Percentiles rank a stretch among this genome's conserved stretches.
phyloP scores from a whole-genome alignment of 2,113 vertebrate species.

The Petromus typicus region DNA sequence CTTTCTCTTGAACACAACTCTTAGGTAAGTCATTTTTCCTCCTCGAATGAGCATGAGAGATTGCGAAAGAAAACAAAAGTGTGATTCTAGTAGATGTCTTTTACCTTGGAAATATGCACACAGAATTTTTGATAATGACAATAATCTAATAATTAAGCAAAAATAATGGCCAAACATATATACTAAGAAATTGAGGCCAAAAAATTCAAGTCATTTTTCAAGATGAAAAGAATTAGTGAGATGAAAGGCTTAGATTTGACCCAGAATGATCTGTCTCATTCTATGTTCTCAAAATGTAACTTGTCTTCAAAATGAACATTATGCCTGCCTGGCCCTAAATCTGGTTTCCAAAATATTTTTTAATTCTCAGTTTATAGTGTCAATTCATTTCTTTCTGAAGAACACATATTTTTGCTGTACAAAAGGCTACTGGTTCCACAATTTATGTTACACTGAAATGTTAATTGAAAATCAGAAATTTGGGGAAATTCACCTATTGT shows the following conservation, averaged over 20 bases:
- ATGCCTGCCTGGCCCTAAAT: neutral
- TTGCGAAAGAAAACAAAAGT: neutral
- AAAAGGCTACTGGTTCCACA: neutral
- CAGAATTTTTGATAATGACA: neutral
- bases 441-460: neutral
- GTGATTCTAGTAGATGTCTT: neutral
- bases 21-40: neutral
- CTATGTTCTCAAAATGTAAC: neutral
- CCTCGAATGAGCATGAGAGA: neutral
- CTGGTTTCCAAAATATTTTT: neutral
- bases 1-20: neutral
- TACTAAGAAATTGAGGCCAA: neutral
- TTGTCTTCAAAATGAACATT: neutral
- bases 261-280: neutral
- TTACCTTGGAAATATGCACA: constrained; percentile 7
- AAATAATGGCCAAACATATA: neutral
- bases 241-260: neutral
- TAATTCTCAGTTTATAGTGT: constrained; percentile 10
- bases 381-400: neutral
- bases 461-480: neutral
- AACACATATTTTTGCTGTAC: neutral
- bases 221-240: neutral
- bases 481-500: neutral
- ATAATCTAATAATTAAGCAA: neutral
- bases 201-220: neutral